Evolutionary conservation across 2,113 vertebrate genomes (phyloP).

Genomic region (Rhea pennata): DNA sequence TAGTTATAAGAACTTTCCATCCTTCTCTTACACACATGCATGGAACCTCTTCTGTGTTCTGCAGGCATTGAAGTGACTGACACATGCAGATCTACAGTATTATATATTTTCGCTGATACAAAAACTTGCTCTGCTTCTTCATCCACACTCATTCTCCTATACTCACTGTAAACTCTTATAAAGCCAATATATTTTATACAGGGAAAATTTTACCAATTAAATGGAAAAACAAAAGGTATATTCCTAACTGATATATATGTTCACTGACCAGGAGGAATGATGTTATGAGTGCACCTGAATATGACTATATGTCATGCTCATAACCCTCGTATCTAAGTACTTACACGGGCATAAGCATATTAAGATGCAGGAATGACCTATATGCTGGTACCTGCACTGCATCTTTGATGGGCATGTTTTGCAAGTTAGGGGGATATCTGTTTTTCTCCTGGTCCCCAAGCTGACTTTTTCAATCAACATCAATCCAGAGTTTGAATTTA

Average conservation of each 20-base stretch:
- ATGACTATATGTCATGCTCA: not conserved
- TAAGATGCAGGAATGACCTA: not conserved
- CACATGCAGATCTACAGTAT: not conserved
- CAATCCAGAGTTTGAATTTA: not conserved
- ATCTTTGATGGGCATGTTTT: not conserved
- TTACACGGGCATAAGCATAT: not conserved
- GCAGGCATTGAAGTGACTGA: not conserved
- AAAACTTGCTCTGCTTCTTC: not conserved
- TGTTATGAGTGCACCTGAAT: not conserved
- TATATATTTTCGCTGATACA: not conserved
- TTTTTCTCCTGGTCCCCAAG: not conserved
- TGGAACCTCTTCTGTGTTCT: not conserved
- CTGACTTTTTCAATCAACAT: not conserved
- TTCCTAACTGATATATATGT: not conserved
- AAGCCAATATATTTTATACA: not conserved
- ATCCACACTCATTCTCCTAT: not conserved
- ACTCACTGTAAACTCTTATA: fast-evolving
- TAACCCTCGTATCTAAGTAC: not conserved
- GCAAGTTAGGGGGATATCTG: not conserved
- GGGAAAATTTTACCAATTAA: not conserved
- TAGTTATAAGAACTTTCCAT: not conserved
- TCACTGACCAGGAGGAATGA: not conserved
- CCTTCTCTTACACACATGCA: fast-evolving
- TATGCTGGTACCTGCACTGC: not conserved
- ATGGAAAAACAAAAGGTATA: not conserved